A percentile compares a stretch with the other conserved stretches of the same genome.
Conservation (phyloP, 2,888 invertebrate genomes). For the Torymus aiolomorphi region DNA sequence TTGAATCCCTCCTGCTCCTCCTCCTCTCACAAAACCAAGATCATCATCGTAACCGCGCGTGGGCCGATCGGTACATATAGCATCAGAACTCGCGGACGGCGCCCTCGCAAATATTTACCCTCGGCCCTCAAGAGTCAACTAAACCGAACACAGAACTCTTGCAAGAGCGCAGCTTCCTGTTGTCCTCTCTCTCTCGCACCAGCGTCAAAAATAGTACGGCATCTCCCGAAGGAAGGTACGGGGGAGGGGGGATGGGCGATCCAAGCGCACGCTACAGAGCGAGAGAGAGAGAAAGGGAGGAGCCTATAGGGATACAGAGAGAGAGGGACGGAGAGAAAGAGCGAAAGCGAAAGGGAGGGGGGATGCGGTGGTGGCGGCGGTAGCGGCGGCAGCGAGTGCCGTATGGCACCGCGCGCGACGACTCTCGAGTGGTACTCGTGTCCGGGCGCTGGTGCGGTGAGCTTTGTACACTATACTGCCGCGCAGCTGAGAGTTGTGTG, state of each 20-base stretch:
- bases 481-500: too few relatives aligned
- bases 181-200: too few relatives aligned
- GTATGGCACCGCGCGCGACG: constrained; percentile 34
- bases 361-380: not conserved
- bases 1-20: too few relatives aligned
- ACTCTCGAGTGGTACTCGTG: constrained; percentile 25
- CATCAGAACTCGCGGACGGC: not conserved
- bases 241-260: not conserved
- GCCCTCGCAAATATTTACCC: constrained; percentile 19
- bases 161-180: not conserved
- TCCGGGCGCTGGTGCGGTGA: constrained; percentile 39
- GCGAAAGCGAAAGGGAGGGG: not conserved
- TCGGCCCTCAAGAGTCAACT: not conserved
- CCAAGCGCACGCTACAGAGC: not conserved
- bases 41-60: too few relatives aligned
- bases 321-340: constrained; percentile 12
- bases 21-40: too few relatives aligned
- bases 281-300: constrained; percentile 17
- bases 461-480: not conserved
- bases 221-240: not conserved
- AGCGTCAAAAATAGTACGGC: not conserved
- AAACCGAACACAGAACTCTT: not conserved
- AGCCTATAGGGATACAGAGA: not conserved
- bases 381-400: constrained; percentile 9
- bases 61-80: not conserved